Conservation (phyloP, 2,797 vertebrate species). For the Taenioides sp. region DNA sequence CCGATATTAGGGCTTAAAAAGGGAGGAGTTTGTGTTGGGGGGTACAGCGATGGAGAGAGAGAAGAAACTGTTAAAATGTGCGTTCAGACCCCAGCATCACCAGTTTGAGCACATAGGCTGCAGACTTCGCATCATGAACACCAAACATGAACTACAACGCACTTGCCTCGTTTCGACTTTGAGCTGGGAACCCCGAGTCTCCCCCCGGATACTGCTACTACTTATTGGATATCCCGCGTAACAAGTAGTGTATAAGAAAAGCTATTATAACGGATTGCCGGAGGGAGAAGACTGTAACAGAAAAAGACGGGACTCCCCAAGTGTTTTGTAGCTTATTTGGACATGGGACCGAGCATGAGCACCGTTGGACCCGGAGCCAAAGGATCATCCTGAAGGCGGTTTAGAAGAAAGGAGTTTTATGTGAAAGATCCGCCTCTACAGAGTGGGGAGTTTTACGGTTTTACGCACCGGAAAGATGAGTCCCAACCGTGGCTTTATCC, state of each 20-base stretch:
- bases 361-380: slow-evolving; percentile 68
- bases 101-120: slow-evolving; percentile 60
- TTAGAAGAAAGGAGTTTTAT: slow-evolving; percentile 36
- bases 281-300: background rate
- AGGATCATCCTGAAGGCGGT: slow-evolving; percentile 71
- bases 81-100: slow-evolving; percentile 62
- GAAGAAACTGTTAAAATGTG: slow-evolving; percentile 72
- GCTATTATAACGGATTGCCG: slow-evolving; percentile 40
- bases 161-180: slow-evolving; percentile 33
- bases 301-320: slow-evolving; percentile 40
- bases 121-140: slow-evolving; percentile 55
- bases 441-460: slow-evolving; percentile 44
- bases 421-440: slow-evolving; percentile 1
- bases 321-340: slow-evolving; percentile 46
- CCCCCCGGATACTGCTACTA: slow-evolving; percentile 50
- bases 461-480: slow-evolving; percentile 79
- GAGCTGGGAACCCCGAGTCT: slow-evolving; percentile 56
- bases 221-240: slow-evolving; percentile 68
- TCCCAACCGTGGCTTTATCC: slow-evolving; percentile 79
- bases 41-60: slow-evolving; percentile 49
- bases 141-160: slow-evolving; percentile 41
- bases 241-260: slow-evolving; percentile 62
- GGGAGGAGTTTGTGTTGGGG: slow-evolving; percentile 3
- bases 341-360: slow-evolving; percentile 77
- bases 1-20: slow-evolving; percentile 22